Evolutionary conservation across 2,113 vertebrate species (phyloP).

Genomic region (Charadrius vociferus): DNA sequence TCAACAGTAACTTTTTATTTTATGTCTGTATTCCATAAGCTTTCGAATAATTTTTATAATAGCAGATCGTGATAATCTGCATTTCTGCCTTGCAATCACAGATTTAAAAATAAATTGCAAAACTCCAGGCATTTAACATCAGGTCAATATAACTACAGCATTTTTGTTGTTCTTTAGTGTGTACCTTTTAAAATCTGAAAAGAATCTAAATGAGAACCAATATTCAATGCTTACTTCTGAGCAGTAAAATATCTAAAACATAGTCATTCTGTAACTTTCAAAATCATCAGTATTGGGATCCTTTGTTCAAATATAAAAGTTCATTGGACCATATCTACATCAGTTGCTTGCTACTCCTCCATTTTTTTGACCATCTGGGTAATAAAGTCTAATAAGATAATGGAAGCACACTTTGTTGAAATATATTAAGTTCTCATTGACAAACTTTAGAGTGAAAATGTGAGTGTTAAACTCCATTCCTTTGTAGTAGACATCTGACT

Average conservation of each 20-base stretch:
- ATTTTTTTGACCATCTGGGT: not conserved
- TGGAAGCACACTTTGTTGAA: not conserved
- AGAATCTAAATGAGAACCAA: not conserved
- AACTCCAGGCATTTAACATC: not conserved
- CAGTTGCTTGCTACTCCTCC: not conserved
- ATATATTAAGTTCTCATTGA: not conserved
- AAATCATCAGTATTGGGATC: not conserved
- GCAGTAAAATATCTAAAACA: not conserved
- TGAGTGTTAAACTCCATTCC: not conserved
- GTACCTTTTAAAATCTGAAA: not conserved
- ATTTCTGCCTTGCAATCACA: not conserved
- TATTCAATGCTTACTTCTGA: not conserved
- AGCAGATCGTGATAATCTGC: not conserved
- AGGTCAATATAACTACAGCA: not conserved
- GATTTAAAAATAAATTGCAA: not conserved
- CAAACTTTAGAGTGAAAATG: slow-evolving; percentile 17
- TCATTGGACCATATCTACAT: not conserved
- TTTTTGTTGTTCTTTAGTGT: not conserved
- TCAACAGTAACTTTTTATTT: not conserved
- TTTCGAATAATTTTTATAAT: not conserved
- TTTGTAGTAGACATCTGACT: slow-evolving; percentile 14
- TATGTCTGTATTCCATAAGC: not conserved
- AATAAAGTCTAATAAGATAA: not conserved
- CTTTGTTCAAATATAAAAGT: not conserved
- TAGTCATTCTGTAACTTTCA: not conserved